These are phyloP conservation scores for Camponotus pennsylvanicus DNA, from an alignment of 1,140 invertebrate genomes.

Conservation along the genomic window DNA sequence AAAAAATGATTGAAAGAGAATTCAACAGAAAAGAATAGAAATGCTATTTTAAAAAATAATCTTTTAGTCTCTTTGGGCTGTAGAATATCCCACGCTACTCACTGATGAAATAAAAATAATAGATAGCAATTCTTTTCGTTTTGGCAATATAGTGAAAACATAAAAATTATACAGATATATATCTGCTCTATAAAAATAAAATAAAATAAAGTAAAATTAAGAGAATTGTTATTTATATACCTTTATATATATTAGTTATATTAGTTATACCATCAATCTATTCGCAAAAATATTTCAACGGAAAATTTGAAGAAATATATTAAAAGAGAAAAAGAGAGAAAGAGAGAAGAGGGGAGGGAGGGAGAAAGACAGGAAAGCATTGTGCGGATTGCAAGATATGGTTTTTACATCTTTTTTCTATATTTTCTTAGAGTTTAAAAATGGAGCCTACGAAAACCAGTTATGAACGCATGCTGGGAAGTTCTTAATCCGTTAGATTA, in stretches of 20 bases:
- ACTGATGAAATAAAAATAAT: conserved; percentile 44
- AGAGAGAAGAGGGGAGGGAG: no score
- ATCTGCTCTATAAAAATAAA: background rate
- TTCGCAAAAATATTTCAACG: no score
- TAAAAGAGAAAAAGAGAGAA: no score
- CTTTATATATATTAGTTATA: no score
- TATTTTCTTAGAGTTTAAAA: background rate
- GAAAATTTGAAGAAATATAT: no score
- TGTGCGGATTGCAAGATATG: background rate
- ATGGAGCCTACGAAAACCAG: background rate
- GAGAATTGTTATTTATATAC: no score
- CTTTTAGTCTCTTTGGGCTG: background rate
- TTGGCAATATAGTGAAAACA: background rate
- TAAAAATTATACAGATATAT: conserved; percentile 5
- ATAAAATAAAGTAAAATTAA: no score
- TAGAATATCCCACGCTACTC: conserved; percentile 11
- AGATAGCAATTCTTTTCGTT: background rate
- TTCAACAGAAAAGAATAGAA: conserved; percentile 36
- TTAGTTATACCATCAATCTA: no score
- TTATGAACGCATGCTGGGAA: background rate
- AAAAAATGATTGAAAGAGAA: conserved; percentile 37
- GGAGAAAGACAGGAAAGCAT: no score
- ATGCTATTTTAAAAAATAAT: conserved; percentile 45
- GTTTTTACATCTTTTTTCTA: no score
- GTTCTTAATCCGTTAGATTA: conserved; percentile 38